Conservation (phyloP, 1,140 invertebrate species). For the Panagrolaimus sp. region DNA sequence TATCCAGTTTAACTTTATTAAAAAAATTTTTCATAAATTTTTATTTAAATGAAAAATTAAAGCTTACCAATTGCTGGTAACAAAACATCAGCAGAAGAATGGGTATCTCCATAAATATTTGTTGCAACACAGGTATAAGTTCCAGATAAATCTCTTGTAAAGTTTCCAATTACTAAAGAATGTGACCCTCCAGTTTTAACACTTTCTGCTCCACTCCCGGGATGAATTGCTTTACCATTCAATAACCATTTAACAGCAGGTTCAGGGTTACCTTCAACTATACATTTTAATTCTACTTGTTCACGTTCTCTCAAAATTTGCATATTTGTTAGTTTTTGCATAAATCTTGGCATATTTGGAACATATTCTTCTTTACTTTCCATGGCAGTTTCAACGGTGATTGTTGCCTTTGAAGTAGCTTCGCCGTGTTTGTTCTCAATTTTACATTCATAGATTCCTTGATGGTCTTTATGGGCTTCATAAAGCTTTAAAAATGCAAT, state of each 20-base stretch:
- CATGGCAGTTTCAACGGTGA: constrained; percentile 35
- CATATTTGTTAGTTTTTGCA: constrained; percentile 40
- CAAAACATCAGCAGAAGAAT: constrained; percentile 29
- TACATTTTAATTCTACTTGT: constrained; percentile 31
- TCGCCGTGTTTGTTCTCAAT: constrained; percentile 35
- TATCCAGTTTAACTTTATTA: too few relatives aligned
- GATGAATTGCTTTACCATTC: constrained; percentile 48
- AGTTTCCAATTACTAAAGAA: constrained; percentile 31
- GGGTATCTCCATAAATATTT: constrained; percentile 47
- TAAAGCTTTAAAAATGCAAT: constrained; percentile 53
- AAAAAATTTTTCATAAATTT: too few relatives aligned
- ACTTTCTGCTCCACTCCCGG: background rate
- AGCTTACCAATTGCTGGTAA: background rate
- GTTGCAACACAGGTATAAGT: constrained; percentile 48
- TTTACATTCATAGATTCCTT: constrained; percentile 39
- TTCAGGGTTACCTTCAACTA: constrained; percentile 37
- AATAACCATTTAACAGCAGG: constrained; percentile 42
- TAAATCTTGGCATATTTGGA: constrained; percentile 48
- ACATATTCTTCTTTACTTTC: constrained; percentile 34
- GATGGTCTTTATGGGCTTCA: constrained; percentile 42
- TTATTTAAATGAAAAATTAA: too few relatives aligned
- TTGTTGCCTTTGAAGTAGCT: constrained; percentile 36
- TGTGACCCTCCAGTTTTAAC: constrained; percentile 10
- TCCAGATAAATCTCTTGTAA: constrained; percentile 32
- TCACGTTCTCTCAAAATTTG: constrained; percentile 25